These are phyloP conservation scores for Ctenopoma multispine DNA, from an alignment of 2,797 vertebrate species.

Conservation along the genomic window DNA sequence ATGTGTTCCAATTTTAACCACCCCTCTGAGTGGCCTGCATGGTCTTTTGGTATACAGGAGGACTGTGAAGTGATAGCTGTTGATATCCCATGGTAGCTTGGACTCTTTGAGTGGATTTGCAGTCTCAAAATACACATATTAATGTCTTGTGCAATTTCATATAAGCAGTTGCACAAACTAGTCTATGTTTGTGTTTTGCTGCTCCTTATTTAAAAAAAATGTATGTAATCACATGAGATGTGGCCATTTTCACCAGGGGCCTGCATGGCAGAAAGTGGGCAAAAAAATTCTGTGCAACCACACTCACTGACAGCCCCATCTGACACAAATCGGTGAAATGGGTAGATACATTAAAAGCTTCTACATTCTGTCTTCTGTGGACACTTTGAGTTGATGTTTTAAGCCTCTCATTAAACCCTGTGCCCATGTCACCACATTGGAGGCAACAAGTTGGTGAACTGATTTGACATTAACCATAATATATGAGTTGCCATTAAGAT, in stretches of 20 bases:
- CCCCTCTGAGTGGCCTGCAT: slow-evolving; percentile 53
- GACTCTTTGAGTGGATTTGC: slow-evolving; percentile 45
- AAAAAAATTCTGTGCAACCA: slow-evolving; percentile 51
- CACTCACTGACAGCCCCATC: slow-evolving; percentile 14
- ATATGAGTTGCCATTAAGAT: slow-evolving; percentile 57
- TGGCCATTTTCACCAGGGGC: slow-evolving; percentile 12
- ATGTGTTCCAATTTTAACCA: slow-evolving; percentile 76
- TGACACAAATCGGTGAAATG: slow-evolving; percentile 32
- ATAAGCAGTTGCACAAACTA: slow-evolving; percentile 25
- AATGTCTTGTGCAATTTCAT: slow-evolving; percentile 13
- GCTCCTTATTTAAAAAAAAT: slow-evolving; percentile 19
- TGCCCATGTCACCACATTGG: neutral
- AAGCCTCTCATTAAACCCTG: too few species aligned
- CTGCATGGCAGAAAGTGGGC: slow-evolving; percentile 34
- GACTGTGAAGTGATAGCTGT: slow-evolving; percentile 56
- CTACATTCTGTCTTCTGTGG: slow-evolving; percentile 19
- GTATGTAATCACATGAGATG: slow-evolving; percentile 36
- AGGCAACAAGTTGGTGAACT: slow-evolving; percentile 11
- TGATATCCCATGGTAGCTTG: slow-evolving; percentile 56
- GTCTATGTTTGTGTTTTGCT: neutral
- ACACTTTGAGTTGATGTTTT: slow-evolving; percentile 8
- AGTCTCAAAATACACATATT: slow-evolving; percentile 37
- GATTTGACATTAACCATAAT: slow-evolving; percentile 54
- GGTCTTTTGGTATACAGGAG: slow-evolving; percentile 44
- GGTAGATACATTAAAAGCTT: slow-evolving; percentile 18